Conservation (phyloP, 1,140 invertebrate genomes). For the Hormaphis cornu region DNA sequence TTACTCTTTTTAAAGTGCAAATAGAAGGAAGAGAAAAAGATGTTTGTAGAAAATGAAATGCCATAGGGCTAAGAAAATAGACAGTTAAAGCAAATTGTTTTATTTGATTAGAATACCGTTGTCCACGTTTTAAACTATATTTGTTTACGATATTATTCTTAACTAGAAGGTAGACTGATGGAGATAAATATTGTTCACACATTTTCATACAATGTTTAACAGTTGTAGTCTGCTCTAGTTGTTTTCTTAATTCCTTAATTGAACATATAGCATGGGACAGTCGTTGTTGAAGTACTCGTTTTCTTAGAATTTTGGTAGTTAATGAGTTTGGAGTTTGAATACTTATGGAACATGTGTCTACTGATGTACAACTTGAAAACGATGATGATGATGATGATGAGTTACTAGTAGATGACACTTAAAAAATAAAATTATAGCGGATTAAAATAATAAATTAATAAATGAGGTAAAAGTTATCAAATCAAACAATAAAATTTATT, state of each 20-base stretch:
- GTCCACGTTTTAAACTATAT: not conserved
- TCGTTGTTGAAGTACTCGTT: not conserved
- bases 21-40: not conserved
- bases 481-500: too few relatives aligned
- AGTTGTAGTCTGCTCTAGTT: not conserved
- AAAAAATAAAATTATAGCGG: too few relatives aligned
- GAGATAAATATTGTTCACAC: slow-evolving; percentile 5
- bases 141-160: slow-evolving; percentile 5
- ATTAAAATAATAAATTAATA: too few relatives aligned
- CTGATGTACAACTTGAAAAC: too few relatives aligned
- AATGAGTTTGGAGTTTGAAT: not conserved
- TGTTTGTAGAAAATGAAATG: not conserved
- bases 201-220: not conserved
- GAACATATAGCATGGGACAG: not conserved
- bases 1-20: not conserved
- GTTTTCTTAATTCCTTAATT: not conserved
- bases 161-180: not conserved
- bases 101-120: not conserved
- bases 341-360: too few relatives aligned
- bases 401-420: too few relatives aligned
- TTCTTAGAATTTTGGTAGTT: not conserved
- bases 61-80: not conserved
- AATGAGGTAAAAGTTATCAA: too few relatives aligned
- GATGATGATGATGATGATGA: too few relatives aligned
- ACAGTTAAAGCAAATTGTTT: not conserved